Base-by-base conservation (phyloP, 2,113 vertebrate genomes). In the Gnathonemus longibarbis region DNA sequence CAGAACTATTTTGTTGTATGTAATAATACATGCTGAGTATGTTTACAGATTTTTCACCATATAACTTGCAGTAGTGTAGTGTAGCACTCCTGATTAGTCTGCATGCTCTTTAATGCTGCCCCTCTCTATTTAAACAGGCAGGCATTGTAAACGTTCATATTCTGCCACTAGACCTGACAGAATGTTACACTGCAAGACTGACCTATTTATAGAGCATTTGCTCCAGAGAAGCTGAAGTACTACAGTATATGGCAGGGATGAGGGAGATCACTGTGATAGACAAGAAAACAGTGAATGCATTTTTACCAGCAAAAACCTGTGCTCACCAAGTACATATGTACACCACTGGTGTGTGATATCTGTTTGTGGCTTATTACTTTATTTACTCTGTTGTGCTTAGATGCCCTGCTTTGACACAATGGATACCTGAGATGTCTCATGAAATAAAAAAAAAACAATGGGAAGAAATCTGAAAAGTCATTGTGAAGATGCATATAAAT, bases 121-220 rank as follows among this genome's bases (percentile, higher is more conserved):
- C 10, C 39, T 45, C 53, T 3, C 52, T 11, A 19, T 88, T 88
- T 8, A 62, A 50, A 52, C 4, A 88, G 53, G 24, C 35, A 39
- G 87, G 35, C 53, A n/a, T 39, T 62, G 53, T 19, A 24, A 15
- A 87, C 2, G 31, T 8, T 87, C n/a, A 87, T 27, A 52, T 31
- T 50, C 52, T 50, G 27, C 27, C 87, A 17, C 31, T 88, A 42
- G 87, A 31, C 50, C 31, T 39, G 50, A 88, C 27, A 87, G 85
- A 87, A 46, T 48, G n/a, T 35, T 45, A 50, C 53, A 62, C 31
- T 56, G 50, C 7, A 58, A 45, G 87, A 8, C 35, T 62, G 27
- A 45, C 53, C 87, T 88, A 88, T 62, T 88, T 88, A 39, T 88
- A 88, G 53, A 62, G 49, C 49, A 53, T 88, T 35, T 62, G 39